Conservation (phyloP, 2,797 vertebrate species). For the Danio aesculapii region DNA sequence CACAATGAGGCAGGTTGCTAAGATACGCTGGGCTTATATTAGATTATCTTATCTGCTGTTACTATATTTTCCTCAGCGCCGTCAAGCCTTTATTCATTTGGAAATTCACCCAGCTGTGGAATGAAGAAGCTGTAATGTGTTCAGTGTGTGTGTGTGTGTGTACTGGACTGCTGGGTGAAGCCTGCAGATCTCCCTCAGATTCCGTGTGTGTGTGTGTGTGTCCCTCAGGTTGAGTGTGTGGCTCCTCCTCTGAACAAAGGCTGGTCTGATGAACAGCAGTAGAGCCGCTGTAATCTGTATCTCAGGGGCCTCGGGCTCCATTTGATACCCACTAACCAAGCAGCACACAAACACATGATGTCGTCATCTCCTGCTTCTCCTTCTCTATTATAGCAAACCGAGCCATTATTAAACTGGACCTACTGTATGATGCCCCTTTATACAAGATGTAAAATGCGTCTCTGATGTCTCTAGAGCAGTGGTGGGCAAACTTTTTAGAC, state of each 20-base stretch:
- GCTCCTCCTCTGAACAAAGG: conserved; percentile 73
- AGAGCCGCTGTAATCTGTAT: conserved; percentile 73
- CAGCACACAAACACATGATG: conserved; percentile 63
- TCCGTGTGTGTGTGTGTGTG: conserved; percentile 59
- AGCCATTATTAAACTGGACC: no score
- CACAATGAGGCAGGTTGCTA: conserved; percentile 86
- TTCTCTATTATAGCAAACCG: no score
- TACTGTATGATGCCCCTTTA: no score
- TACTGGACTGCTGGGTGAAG: conserved; percentile 45
- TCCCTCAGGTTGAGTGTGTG: not conserved
- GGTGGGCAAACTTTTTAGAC: no score
- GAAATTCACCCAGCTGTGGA: conserved; percentile 77
- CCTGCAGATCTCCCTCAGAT: conserved; percentile 64
- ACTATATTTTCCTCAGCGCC: conserved; percentile 81
- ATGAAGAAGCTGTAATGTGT: conserved; percentile 72
- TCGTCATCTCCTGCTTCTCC: conserved; percentile 56
- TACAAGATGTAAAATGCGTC: no score
- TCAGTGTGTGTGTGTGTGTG: conserved; percentile 16
- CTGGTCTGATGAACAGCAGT: conserved; percentile 75
- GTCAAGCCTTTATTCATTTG: conserved; percentile 81
- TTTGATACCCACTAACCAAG: conserved; percentile 70
- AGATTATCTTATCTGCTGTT: conserved; percentile 83
- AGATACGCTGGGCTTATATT: conserved; percentile 83
- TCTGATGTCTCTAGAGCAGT: no score
- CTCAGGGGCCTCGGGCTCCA: conserved; percentile 67